phyloP scores from a whole-genome alignment of 2,113 vertebrate genomes.

The Myotis davidii region DNA sequence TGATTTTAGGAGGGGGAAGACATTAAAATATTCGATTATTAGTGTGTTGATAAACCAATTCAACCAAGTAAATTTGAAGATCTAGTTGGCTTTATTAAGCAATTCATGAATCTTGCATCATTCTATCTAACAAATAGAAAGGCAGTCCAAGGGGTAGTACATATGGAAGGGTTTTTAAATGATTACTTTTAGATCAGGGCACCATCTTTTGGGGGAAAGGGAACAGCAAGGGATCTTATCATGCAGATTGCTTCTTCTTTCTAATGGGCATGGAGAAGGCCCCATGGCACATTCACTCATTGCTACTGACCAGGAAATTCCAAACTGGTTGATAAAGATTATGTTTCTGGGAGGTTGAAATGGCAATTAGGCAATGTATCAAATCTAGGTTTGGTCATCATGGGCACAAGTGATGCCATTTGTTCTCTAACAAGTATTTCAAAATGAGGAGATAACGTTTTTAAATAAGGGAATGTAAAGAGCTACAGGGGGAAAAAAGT shows the following conservation, averaged over 20 bases:
- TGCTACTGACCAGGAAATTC: neutral
- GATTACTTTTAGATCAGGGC: neutral
- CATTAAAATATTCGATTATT: neutral
- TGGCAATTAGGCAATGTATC: neutral
- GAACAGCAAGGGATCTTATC: too few relatives aligned
- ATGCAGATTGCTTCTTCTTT: neutral
- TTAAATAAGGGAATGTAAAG: neutral
- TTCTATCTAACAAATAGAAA: neutral
- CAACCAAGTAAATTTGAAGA: neutral
- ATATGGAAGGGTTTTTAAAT: neutral
- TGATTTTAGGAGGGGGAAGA: neutral
- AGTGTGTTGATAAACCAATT: neutral
- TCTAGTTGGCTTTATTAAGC: neutral
- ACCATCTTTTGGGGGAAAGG: neutral
- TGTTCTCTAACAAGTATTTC: neutral
- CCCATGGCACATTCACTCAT: neutral
- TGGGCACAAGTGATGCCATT: neutral
- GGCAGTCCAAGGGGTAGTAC: neutral
- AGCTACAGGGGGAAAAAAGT: neutral
- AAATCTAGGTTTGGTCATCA: neutral
- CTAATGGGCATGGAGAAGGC: too few relatives aligned
- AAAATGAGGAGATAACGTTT: constrained; percentile 12
- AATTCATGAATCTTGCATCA: neutral
- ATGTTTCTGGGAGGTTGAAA: neutral
- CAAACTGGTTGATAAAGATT: neutral